Evolutionary conservation across 2,888 invertebrate species (phyloP).

Genomic region (Conchocele bisecta): DNA sequence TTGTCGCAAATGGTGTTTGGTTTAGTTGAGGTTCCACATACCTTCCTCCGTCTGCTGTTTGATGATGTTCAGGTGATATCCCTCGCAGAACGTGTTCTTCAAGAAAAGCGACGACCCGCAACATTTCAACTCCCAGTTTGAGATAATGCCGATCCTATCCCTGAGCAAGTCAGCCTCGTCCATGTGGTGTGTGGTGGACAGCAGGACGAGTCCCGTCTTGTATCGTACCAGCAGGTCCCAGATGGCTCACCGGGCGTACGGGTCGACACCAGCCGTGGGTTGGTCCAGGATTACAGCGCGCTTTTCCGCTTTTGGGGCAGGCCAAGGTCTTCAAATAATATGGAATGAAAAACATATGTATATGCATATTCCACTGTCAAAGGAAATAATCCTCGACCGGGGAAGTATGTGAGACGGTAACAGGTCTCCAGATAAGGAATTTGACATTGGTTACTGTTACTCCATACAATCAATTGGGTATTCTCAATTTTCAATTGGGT

Average conservation of each 20-base stretch:
- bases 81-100: slow-evolving; percentile 86
- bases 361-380: too few species aligned
- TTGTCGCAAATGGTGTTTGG: too few species aligned
- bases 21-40: too few species aligned
- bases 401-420: too few species aligned
- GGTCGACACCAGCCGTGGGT: slow-evolving; percentile 94
- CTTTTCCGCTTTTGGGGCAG: slow-evolving; percentile 87
- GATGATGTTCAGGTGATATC: slow-evolving; percentile 82
- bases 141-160: slow-evolving; percentile 91
- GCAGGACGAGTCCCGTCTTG: slow-evolving; percentile 88
- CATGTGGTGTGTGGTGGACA: slow-evolving; percentile 93
- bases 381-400: too few species aligned
- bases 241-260: slow-evolving; percentile 92
- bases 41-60: slow-evolving; percentile 74
- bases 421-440: too few species aligned
- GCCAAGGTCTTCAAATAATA: slow-evolving; percentile 86
- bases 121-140: slow-evolving; percentile 86
- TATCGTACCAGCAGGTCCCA: slow-evolving; percentile 90
- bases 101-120: slow-evolving; percentile 92
- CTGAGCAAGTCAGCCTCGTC: slow-evolving; percentile 95
- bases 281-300: slow-evolving; percentile 82
- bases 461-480: too few species aligned
- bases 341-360: slow-evolving; percentile 34
- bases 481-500: too few species aligned
- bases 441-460: too few species aligned